phyloP scores from a whole-genome alignment of 92 coral and sea anemone species.

The Porites evermanni region DNA sequence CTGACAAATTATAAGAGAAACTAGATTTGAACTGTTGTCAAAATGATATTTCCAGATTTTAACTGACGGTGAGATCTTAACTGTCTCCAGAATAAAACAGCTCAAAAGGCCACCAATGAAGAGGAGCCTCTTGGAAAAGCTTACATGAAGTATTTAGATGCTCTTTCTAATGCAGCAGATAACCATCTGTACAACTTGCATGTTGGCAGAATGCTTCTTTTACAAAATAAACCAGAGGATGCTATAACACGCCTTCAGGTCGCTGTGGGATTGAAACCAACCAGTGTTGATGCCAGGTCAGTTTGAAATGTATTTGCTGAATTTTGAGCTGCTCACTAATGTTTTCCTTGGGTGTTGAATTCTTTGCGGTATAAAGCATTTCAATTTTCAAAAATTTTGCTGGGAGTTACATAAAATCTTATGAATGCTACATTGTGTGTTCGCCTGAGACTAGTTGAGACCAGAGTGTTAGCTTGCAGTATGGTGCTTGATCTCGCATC shows the following conservation, averaged over 20 bases:
- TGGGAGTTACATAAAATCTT: too few relatives aligned
- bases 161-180: slow-evolving; percentile 76
- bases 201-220: slow-evolving; percentile 89
- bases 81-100: slow-evolving; percentile 61
- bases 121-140: slow-evolving; percentile 95
- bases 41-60: neutral
- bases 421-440: too few relatives aligned
- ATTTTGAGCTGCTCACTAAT: neutral
- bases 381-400: too few relatives aligned
- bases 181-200: slow-evolving; percentile 88
- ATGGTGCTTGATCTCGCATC: too few relatives aligned
- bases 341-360: neutral
- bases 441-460: too few relatives aligned
- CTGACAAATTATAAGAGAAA: too few relatives aligned
- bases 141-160: slow-evolving; percentile 90
- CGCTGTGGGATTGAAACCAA: slow-evolving; percentile 91
- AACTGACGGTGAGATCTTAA: neutral
- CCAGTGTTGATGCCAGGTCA: slow-evolving; percentile 86
- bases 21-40: too few relatives aligned
- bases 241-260: slow-evolving; percentile 83
- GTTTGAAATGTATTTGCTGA: neutral
- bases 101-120: slow-evolving; percentile 82
- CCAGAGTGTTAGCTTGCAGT: too few relatives aligned
- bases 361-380: too few relatives aligned
- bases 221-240: slow-evolving; percentile 88